These are phyloP conservation scores for Ceramica pisi DNA, from an alignment of 2,888 invertebrate species.

Conservation along the genomic window DNA sequence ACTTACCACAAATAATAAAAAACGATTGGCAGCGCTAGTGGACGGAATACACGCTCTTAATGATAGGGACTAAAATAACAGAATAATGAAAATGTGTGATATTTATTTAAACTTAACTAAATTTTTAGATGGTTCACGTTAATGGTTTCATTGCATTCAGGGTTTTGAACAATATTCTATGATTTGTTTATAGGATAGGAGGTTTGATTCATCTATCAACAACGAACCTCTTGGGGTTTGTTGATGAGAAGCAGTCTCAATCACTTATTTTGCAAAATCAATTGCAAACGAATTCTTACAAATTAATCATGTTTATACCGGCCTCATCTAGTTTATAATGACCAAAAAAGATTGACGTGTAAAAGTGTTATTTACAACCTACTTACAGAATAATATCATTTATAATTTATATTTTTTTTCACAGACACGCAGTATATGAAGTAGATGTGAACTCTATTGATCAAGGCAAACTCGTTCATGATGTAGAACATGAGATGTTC, in stretches of 20 bases:
- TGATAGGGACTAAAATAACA: neutral
- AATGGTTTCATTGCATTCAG: neutral
- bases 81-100: neutral
- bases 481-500: slow-evolving; percentile 65
- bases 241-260: too few relatives aligned
- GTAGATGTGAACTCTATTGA: slow-evolving; percentile 69
- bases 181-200: neutral
- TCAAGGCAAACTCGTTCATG: slow-evolving; percentile 70
- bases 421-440: slow-evolving; percentile 78
- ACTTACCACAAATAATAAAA: too few relatives aligned
- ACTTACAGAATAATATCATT: neutral
- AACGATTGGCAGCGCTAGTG: too few relatives aligned
- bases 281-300: too few relatives aligned
- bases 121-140: neutral
- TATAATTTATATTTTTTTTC: slow-evolving; percentile 41
- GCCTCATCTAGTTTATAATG: too few relatives aligned
- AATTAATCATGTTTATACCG: too few relatives aligned
- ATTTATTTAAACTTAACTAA: neutral
- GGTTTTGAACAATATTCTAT: neutral
- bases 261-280: too few relatives aligned
- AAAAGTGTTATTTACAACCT: too few relatives aligned
- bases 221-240: neutral
- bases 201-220: neutral
- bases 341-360: too few relatives aligned
- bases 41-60: too few relatives aligned